These are phyloP conservation scores for Eurytemora carolleeae DNA, from an alignment of 1,140 invertebrate species.

Conservation along the genomic window DNA sequence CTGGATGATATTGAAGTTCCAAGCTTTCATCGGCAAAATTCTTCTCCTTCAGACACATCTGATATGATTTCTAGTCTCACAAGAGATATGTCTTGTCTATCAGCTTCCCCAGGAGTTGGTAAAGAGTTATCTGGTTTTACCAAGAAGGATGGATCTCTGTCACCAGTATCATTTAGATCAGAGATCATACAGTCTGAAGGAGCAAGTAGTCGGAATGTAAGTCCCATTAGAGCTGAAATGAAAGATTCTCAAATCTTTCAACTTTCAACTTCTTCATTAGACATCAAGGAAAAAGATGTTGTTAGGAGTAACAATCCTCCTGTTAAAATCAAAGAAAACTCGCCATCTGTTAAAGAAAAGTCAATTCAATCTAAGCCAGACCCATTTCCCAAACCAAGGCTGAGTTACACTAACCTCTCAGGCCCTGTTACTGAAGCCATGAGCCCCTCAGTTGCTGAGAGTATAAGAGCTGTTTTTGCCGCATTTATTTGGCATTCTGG, in stretches of 20 bases:
- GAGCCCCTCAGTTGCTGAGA: conserved; percentile 78
- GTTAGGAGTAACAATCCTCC: too few relatives aligned
- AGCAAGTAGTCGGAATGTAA: neutral
- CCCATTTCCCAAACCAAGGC: too few relatives aligned
- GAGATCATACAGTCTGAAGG: neutral
- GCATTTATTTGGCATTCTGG: conserved; percentile 93
- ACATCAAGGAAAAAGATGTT: too few relatives aligned
- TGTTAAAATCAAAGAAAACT: too few relatives aligned
- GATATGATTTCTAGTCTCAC: neutral
- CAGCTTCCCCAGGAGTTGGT: neutral
- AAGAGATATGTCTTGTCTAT: neutral
- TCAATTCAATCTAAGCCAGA: too few relatives aligned
- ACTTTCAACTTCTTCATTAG: neutral
- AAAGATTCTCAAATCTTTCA: neutral
- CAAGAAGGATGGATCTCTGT: conserved; percentile 22
- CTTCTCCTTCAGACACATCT: conserved; percentile 1
- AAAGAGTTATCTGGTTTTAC: conserved; percentile 31
- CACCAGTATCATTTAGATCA: neutral
- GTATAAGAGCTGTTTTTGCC: conserved; percentile 75
- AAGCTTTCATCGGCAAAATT: neutral
- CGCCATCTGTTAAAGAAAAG: too few relatives aligned
- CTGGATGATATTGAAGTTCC: neutral
- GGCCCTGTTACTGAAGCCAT: conserved; percentile 53
- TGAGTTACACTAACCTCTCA: conserved; percentile 16
- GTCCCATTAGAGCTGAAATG: neutral